Conservation (phyloP, 1,140 invertebrate species). For the Ptiloglossa arizonensis region DNA sequence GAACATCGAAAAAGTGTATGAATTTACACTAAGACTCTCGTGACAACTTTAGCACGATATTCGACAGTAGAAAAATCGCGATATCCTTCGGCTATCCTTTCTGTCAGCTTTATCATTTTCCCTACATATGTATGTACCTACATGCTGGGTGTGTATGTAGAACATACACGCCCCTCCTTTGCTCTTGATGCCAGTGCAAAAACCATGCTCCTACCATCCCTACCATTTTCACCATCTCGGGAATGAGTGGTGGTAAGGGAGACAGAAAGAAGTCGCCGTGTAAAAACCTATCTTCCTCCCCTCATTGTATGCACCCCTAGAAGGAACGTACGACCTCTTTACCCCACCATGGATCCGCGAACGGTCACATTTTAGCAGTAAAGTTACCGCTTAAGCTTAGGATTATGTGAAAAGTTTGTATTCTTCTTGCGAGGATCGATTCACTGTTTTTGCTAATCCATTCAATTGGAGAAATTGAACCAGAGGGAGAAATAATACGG, state of each 20-base stretch:
- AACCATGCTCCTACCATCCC: slow-evolving; percentile 47
- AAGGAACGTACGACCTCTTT: slow-evolving; percentile 35
- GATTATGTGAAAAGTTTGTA: slow-evolving; percentile 41
- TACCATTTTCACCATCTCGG: slow-evolving; percentile 30
- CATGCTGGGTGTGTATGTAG: slow-evolving; percentile 27
- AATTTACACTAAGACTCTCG: background rate
- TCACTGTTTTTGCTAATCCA: too few relatives aligned
- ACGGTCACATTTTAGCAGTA: slow-evolving; percentile 56
- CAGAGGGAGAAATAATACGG: too few relatives aligned
- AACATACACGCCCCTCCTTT: slow-evolving; percentile 56
- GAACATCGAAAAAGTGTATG: background rate
- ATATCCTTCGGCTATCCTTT: background rate
- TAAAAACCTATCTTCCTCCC: slow-evolving; percentile 60
- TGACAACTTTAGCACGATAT: background rate
- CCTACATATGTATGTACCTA: slow-evolving; percentile 26
- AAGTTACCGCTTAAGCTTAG: slow-evolving; percentile 1
- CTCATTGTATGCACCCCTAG: slow-evolving; percentile 45
- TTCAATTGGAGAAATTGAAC: too few relatives aligned
- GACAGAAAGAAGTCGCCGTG: slow-evolving; percentile 39
- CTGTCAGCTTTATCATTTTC: slow-evolving; percentile 20
- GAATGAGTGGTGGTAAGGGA: slow-evolving; percentile 25
- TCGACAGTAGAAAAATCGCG: slow-evolving; percentile 8
- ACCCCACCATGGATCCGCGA: slow-evolving; percentile 8
- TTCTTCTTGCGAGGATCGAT: too few relatives aligned
- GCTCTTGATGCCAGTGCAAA: slow-evolving; percentile 46